Percentiles rank a stretch among this genome's conserved stretches.
phyloP scores from a whole-genome alignment of 2,888 invertebrate genomes.

The Catotricha subobsoleta region DNA sequence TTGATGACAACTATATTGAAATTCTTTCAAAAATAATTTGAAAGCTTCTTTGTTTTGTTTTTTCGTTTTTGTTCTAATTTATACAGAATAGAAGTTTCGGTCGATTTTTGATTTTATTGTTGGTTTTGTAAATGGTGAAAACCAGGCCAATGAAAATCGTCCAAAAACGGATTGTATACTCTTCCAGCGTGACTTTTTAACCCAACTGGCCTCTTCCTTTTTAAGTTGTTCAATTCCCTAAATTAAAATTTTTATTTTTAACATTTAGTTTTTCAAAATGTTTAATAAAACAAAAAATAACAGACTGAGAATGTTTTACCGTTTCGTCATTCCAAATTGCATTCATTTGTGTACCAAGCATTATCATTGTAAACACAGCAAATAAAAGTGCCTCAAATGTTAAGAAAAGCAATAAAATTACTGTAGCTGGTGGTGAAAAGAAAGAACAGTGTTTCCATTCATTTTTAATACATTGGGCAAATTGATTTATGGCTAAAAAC shows the following conservation, averaged over 20 bases:
- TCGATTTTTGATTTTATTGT: constrained; percentile 60
- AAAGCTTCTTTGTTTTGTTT: not conserved
- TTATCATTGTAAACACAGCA: constrained; percentile 93
- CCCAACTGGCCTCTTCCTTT: constrained; percentile 88
- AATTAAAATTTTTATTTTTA: constrained; percentile 18
- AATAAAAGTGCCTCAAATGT: constrained; percentile 90
- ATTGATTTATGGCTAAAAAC: constrained; percentile 80
- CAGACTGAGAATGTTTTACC: constrained; percentile 29
- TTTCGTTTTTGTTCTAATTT: constrained; percentile 17
- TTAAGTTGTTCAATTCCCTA: constrained; percentile 95
- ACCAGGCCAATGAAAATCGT: constrained; percentile 87
- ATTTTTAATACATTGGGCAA: constrained; percentile 77
- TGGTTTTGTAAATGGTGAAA: constrained; percentile 55
- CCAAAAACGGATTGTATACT: constrained; percentile 95
- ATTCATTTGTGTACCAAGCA: constrained; percentile 91
- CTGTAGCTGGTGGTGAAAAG: constrained; percentile 90
- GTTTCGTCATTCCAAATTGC: constrained; percentile 99
- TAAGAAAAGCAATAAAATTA: constrained; percentile 75
- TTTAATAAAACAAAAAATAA: constrained; percentile 1
- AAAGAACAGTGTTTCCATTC: constrained; percentile 92
- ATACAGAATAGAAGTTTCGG: constrained; percentile 71
- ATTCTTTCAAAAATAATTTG: no score
- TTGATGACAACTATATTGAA: no score
- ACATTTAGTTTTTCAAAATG: constrained; percentile 2
- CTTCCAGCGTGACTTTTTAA: constrained; percentile 81